phyloP scores from a whole-genome alignment of 1,140 invertebrate species.

The Pararge aegeria region DNA sequence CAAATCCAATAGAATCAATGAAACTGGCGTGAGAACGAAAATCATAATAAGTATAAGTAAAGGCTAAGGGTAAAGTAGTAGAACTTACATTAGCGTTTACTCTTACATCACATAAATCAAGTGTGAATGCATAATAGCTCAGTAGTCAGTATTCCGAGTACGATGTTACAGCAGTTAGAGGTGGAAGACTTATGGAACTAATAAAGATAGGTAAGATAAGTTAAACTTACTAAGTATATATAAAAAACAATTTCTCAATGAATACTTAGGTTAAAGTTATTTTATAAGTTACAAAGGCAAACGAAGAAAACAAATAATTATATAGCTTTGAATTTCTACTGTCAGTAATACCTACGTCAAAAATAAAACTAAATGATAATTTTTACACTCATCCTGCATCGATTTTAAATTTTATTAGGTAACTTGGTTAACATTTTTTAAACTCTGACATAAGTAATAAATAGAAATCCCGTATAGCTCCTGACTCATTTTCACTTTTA shows the following conservation, averaged over 20 bases:
- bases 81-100: conserved; percentile 13
- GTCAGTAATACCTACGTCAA: neutral
- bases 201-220: too few species aligned
- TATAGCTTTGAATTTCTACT: neutral
- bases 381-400: neutral
- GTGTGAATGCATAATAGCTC: conserved; percentile 15
- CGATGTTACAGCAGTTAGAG: conserved; percentile 1
- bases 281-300: neutral
- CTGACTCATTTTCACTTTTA: neutral
- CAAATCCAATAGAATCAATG: conserved; percentile 50
- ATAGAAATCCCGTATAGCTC: neutral
- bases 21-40: conserved; percentile 39
- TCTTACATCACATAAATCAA: conserved; percentile 18
- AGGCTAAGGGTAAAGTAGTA: conserved; percentile 21
- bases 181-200: conserved; percentile 18
- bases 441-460: neutral
- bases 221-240: neutral
- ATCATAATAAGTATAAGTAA: conserved; percentile 17
- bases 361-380: neutral
- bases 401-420: neutral
- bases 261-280: neutral
- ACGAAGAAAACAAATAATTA: neutral
- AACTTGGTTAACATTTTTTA: conserved; percentile 2
- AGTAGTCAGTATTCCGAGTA: neutral
- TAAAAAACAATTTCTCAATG: neutral